phyloP scores from a whole-genome alignment of 2,888 invertebrate species.

The Odontocerum albicorne region DNA sequence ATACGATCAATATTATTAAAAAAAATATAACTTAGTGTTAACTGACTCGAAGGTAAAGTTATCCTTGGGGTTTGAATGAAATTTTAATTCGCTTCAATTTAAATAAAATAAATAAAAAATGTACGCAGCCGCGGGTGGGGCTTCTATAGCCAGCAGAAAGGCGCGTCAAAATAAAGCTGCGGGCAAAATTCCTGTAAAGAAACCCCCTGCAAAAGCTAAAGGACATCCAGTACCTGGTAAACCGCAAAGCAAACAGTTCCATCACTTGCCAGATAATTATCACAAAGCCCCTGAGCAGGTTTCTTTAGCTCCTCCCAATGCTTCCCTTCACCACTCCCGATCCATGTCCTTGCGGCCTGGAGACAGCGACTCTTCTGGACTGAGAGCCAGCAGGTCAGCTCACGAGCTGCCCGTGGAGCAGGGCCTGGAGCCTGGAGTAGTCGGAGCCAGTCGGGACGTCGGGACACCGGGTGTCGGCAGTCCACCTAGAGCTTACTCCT shows the following conservation, averaged over 20 bases:
- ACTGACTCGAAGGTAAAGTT: no score
- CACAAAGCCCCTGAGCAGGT: conserved; percentile 46
- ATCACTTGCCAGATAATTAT: conserved; percentile 56
- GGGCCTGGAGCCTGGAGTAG: conserved; percentile 36
- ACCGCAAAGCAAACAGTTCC: conserved; percentile 55
- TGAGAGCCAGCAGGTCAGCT: conserved; percentile 38
- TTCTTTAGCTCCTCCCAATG: conserved; percentile 52
- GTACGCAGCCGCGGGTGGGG: conserved; percentile 90
- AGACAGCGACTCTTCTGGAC: conserved; percentile 43
- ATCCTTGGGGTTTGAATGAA: no score
- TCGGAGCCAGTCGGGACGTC: conserved; percentile 49
- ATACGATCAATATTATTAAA: no score
- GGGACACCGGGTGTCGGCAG: conserved; percentile 39
- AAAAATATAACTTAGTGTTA: no score
- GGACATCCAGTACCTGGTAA: conserved; percentile 42
- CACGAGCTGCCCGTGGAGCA: conserved; percentile 46
- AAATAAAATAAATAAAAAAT: conserved; percentile 47
- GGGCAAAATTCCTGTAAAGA: conserved; percentile 42
- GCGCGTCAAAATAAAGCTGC: conserved; percentile 62
- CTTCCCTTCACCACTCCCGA: conserved; percentile 40
- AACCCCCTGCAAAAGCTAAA: conserved; percentile 19
- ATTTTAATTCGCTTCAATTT: no score
- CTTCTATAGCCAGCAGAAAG: conserved; percentile 82
- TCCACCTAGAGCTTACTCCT: conserved; percentile 57
- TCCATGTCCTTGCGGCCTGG: conserved; percentile 44